Evolutionary conservation across 2,797 vertebrate species (phyloP).

Genomic region (Rhinoraja longicauda): DNA sequence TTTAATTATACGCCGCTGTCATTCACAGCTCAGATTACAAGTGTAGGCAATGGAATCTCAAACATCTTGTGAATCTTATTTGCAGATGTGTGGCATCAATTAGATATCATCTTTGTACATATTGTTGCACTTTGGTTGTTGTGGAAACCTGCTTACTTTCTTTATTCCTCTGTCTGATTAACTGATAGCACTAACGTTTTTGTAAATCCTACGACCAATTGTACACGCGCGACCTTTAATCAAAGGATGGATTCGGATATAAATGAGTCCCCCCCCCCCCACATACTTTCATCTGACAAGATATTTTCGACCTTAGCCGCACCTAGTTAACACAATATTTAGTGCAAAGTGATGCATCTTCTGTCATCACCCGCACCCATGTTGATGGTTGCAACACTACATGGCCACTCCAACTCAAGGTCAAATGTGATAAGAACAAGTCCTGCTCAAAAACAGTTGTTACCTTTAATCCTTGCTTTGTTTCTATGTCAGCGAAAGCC

Average conservation of each 20-base stretch:
- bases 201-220: slow-evolving; percentile 37
- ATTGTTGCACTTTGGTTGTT: slow-evolving; percentile 58
- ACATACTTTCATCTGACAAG: slow-evolving; percentile 38
- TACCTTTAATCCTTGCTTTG: slow-evolving; percentile 5
- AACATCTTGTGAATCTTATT: slow-evolving; percentile 12
- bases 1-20: not conserved
- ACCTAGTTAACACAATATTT: slow-evolving; percentile 38
- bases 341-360: slow-evolving; percentile 37
- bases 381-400: slow-evolving; percentile 13
- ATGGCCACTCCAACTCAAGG: slow-evolving; percentile 2
- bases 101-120: slow-evolving; percentile 27
- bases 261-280: slow-evolving; percentile 35
- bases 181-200: slow-evolving; percentile 43
- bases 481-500: not conserved
- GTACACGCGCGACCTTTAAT: slow-evolving; percentile 38
- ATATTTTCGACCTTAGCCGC: slow-evolving; percentile 37
- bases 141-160: slow-evolving; percentile 79
- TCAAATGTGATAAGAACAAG: slow-evolving; percentile 16
- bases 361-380: slow-evolving; percentile 33
- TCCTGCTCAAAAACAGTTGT: not conserved
- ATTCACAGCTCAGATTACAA: not conserved
- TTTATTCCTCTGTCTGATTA: slow-evolving; percentile 53
- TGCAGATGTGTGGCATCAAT: not conserved
- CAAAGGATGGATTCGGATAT: slow-evolving; percentile 38
- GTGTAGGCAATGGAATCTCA: not conserved